Evolutionary conservation across 2,888 invertebrate genomes (phyloP), one percentile per base, ranked within the genome.

Genomic region (Chamaedrilus cognettii): DNA sequence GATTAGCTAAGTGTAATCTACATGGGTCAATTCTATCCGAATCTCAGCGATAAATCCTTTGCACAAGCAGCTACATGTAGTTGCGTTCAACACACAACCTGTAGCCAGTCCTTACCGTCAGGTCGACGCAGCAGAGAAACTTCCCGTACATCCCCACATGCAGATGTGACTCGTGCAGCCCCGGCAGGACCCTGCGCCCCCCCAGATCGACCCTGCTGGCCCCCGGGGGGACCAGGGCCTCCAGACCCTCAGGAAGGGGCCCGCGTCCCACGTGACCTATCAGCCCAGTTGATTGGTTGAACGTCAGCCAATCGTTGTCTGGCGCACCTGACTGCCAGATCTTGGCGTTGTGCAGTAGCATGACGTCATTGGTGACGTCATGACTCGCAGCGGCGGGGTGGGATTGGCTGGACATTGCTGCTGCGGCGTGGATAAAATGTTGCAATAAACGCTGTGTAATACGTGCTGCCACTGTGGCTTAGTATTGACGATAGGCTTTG

Each of bases 151-250:
- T 30, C n/a, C 57, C 58, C 31, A 72, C 57, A 59, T 73, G 73
- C 3, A 73, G 64, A 57, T 73, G 73, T 5, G 69, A 67, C 4
- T 73, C 73, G 28, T 72, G 72, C 26, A 73, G 58, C 0, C 73
- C 73, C 15, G 73, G 71, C 15, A 72, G 64, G 19, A 72, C 42
- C 7, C 57, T 31, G 33, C 50, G 50, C 11, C 70, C 69, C 35
- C 51, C 30, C 31, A 51, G 49, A 57, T 67, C 67, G 15, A 28
- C 56, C 19, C 49, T 58, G 1, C 49, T 15, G 11, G 23, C 7
- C 26, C 26, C 55, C 28, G 55, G 55, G 7, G 11, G 11, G 42
- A 42, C 19, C 42, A 42, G 19, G 11, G 42, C 42, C 11, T 42
- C 19, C 19, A 42, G 19, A 15, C 19, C 42, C 11, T 42, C 42